A percentile compares a stretch with the other conserved stretches of the same genome.
Conservation (phyloP, 2,888 invertebrate species). For the Camptogramma bilineatum region DNA sequence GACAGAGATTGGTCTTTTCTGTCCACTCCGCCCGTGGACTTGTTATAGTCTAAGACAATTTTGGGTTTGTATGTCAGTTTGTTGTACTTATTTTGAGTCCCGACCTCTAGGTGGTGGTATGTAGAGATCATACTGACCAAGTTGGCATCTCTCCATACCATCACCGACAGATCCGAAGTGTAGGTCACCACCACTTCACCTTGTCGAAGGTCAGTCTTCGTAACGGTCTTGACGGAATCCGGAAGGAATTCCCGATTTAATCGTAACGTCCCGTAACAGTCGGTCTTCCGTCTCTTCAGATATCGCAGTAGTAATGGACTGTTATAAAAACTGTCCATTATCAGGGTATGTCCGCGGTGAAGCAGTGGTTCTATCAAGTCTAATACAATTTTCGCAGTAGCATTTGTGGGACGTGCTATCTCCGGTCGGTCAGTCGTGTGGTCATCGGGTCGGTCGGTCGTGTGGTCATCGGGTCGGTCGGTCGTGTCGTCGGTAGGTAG, state of each 20-base stretch:
- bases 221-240: constrained; percentile 25
- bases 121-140: constrained; percentile 46
- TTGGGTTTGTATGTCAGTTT: constrained; percentile 31
- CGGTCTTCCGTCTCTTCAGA: constrained; percentile 24
- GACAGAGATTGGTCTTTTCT: constrained; percentile 49
- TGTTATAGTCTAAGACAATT: constrained; percentile 43
- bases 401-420: constrained; percentile 17
- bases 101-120: constrained; percentile 34
- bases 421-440: constrained; percentile 7
- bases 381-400: constrained; percentile 12
- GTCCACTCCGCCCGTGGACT: constrained; percentile 49
- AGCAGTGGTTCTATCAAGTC: constrained; percentile 21
- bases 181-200: constrained; percentile 39
- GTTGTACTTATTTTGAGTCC: constrained; percentile 26
- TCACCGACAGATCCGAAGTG: constrained; percentile 57
- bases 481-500: too few relatives aligned
- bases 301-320: constrained; percentile 19
- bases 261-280: constrained; percentile 37
- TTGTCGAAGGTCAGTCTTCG: constrained; percentile 31
- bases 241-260: constrained; percentile 41
- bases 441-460: neutral
- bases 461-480: too few relatives aligned
- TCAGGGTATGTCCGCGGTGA: constrained; percentile 27
- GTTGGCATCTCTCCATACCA: constrained; percentile 57
- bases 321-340: constrained; percentile 31